Base-by-base conservation (phyloP, 1,140 invertebrate species). In the Neodiprion pinetum region DNA sequence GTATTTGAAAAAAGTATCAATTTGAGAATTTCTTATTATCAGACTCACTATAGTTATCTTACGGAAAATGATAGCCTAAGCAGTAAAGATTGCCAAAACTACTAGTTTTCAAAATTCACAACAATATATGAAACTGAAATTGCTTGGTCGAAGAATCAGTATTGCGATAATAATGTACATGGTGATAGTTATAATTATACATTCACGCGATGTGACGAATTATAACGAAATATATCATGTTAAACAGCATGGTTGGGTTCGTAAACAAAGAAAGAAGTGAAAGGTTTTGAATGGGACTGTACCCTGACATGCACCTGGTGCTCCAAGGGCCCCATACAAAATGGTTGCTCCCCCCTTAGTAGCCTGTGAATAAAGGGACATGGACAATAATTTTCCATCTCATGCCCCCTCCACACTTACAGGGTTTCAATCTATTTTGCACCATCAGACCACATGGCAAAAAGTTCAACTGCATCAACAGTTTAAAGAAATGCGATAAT, bases 291-390 rank as follows among this genome's bases (percentile, higher is more conserved):
- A 79, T 77, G 81, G 81, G 85, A 88, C 85, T 88, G 86, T 88
- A 87, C 84, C 81, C 81, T 78, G 82, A 79, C 80, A 84, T 81
- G 84, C 86, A 86, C 85, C 85, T 87, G 86, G 86, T 87, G 81
- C 79, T 83, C 80, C 80, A 82, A 84, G 82, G 83, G 85, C 82
- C 80, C 82, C 80, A 74, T 79, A 88, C 85, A 87, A 88, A 88
- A 88, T 87, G 86, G 84, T 83, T 84, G 84, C 79, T 86, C 79
- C 81, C 83, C 77, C 72, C 81, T 78, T 73, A 61, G 50, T 78
- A 78, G 71, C 77, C 72, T 75, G 77, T 75, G 76, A 82, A 80
- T 80, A 82, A 82, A 82, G 75, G 73, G 75, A 75, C 79, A 81
- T 82, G 82, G 85, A 88, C 86, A 88, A 88, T 88, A 86, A 86